Evolutionary conservation across 2,113 vertebrate genomes (phyloP).

Genomic region (Ammodytes marinus): DNA sequence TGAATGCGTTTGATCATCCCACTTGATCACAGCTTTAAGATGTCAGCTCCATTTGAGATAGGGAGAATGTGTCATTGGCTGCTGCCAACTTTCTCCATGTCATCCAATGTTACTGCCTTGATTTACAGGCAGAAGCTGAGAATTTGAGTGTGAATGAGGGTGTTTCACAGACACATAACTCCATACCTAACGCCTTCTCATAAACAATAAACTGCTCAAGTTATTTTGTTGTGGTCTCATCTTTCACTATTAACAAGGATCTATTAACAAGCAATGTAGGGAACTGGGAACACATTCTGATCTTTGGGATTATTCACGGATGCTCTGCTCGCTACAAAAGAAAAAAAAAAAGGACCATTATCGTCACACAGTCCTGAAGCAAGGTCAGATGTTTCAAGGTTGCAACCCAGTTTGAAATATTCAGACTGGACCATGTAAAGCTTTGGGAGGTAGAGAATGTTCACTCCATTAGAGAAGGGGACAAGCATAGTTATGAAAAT

Average conservation of each 20-base stretch:
- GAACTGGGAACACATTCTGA: constrained; percentile 43
- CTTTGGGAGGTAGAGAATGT: constrained; percentile 64
- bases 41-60: constrained; percentile 74
- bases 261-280: constrained; percentile 56
- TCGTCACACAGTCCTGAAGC: constrained; percentile 41
- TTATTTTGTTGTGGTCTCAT: constrained; percentile 61
- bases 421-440: constrained; percentile 59
- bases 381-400: constrained; percentile 68
- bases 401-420: constrained; percentile 57
- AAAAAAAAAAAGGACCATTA: constrained; percentile 34
- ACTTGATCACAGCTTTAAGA: constrained; percentile 79
- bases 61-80: constrained; percentile 69
- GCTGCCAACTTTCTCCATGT: constrained; percentile 70
- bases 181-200: constrained; percentile 68
- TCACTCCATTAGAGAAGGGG: constrained; percentile 72
- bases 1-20: constrained; percentile 76
- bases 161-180: constrained; percentile 66
- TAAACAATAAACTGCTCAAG: constrained; percentile 71
- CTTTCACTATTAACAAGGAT: constrained; percentile 51
- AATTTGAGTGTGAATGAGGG: constrained; percentile 70
- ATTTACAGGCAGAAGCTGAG: constrained; percentile 65
- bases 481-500: constrained; percentile 80
- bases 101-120: constrained; percentile 67
- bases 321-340: constrained; percentile 3
- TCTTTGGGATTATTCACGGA: constrained; percentile 36